Evolutionary conservation across 2,113 vertebrate species (phyloP).

Genomic region (Anoura caudifer): DNA sequence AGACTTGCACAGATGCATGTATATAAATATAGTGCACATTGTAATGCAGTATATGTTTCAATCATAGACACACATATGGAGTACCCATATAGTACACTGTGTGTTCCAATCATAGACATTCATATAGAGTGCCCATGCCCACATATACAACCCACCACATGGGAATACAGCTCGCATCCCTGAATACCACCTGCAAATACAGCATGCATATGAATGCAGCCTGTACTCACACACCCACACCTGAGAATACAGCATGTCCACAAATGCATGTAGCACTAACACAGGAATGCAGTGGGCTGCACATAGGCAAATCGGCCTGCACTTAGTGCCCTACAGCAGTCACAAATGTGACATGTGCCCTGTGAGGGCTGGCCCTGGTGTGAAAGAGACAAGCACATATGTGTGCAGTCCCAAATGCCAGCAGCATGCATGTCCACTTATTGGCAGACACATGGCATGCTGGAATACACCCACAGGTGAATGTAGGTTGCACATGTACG

Average conservation of each 20-base stretch:
- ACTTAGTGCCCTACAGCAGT: not conserved
- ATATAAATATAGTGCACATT: not conserved
- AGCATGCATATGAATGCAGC: not conserved
- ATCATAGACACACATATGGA: not conserved
- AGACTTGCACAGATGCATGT: not conserved
- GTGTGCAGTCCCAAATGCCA: not conserved
- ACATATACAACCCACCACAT: not conserved
- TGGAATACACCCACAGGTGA: not conserved
- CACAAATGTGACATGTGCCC: not conserved
- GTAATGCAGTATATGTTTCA: not conserved
- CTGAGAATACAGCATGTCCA: not conserved
- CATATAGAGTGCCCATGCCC: not conserved
- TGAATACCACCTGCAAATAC: not conserved
- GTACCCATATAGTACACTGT: not conserved
- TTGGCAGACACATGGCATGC: not conserved
- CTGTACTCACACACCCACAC: not conserved
- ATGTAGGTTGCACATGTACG: too few species aligned
- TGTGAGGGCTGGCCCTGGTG: not conserved
- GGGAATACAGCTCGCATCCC: not conserved
- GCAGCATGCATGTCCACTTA: not conserved
- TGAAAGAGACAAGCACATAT: not conserved
- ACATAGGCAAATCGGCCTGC: not conserved
- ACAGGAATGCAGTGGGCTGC: not conserved
- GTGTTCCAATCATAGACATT: not conserved
- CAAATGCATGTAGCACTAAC: constrained; percentile 6